Evolutionary conservation across 2,797 vertebrate species (phyloP), one percentile per base, ranked within the genome.

Genomic region (Fratercula arctica): DNA sequence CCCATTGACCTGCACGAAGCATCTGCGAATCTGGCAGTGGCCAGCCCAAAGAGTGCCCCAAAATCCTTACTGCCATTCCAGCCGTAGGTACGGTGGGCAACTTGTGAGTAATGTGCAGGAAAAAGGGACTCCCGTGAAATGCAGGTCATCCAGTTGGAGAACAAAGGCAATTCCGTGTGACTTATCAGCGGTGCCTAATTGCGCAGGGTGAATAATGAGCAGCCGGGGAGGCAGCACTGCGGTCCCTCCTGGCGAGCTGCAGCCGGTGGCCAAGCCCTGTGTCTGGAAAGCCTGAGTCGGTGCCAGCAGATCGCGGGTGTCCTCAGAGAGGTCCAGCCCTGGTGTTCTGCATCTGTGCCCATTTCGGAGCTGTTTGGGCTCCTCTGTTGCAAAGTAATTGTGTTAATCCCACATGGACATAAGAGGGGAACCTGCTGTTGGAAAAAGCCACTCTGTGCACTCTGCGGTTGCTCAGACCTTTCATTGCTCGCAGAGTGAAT

Each of bases 191-290:
- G 69, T 87, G 90, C 84, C 82, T 96, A 96, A 96, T 96, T 96
- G 93, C 23, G 1, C 82, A 72, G 81, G 82, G 95, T 97, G 95
- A 97, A 93, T 97, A 96, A 97, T 96, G 92, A 97, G 94, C 93
- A 88, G 93, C 33, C 19, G 1, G 87, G 64, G 85, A 94, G 77
- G 93, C 79, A 72, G 94, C 89, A 8, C 87, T 28, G 82, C 33
- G 0, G 61, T 84, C 91, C 95, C 92, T 96, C 82, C 5, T 0
- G 0, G 53, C 11, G 4, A 61, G 69, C 91, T 88, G 96, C 93
- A 95, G 92, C 43, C 6, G 0, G 57, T 88, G 90, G 80, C 88
- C 2, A 0, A 4, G 39, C 75, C 84, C 45, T 1, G 0, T 0
- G 28, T 56, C 77, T 92, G 79, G 87, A 93, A 96, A 50, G 51